Conservation (phyloP, 92 coral and sea anemone species). For the Palythoa grandis region DNA sequence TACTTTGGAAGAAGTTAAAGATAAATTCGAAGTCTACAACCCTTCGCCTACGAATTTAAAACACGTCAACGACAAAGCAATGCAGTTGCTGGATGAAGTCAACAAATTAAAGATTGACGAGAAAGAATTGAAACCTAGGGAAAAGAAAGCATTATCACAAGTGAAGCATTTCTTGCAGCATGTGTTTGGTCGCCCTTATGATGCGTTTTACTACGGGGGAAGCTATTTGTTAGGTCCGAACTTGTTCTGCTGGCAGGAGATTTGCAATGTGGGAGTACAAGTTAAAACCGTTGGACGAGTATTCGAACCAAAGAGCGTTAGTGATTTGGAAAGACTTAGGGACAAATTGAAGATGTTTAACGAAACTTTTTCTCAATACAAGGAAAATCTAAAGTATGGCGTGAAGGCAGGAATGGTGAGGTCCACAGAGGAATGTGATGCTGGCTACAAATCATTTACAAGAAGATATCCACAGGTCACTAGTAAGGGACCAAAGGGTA, state of each 20-base stretch:
- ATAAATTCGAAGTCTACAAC: constrained; percentile 63
- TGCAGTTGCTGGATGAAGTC: constrained; percentile 54
- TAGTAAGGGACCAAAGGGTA: constrained; percentile 58
- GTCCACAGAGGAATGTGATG: constrained; percentile 63
- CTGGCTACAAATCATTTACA: constrained; percentile 72
- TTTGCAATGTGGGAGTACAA: constrained; percentile 52
- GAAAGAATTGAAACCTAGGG: constrained; percentile 72
- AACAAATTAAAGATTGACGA: constrained; percentile 39
- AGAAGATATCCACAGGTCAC: constrained; percentile 53
- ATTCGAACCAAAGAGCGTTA: constrained; percentile 53
- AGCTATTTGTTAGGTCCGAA: constrained; percentile 75
- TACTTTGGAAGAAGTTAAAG: constrained; percentile 47
- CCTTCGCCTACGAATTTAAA: constrained; percentile 71
- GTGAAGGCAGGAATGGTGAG: constrained; percentile 85
- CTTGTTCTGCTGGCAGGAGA: constrained; percentile 79
- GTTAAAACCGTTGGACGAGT: constrained; percentile 16
- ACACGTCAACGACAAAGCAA: constrained; percentile 68
- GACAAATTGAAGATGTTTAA: constrained; percentile 53
- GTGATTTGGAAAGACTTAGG: constrained; percentile 45
- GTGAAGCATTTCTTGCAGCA: constrained; percentile 74
- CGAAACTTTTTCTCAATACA: constrained; percentile 61
- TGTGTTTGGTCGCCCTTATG: constrained; percentile 64
- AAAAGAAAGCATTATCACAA: constrained; percentile 75
- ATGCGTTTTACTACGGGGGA: constrained; percentile 78
- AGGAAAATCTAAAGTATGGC: constrained; percentile 73